Evolutionary conservation across 2,888 invertebrate species (phyloP).

Genomic region (Hemaris fuciformis): DNA sequence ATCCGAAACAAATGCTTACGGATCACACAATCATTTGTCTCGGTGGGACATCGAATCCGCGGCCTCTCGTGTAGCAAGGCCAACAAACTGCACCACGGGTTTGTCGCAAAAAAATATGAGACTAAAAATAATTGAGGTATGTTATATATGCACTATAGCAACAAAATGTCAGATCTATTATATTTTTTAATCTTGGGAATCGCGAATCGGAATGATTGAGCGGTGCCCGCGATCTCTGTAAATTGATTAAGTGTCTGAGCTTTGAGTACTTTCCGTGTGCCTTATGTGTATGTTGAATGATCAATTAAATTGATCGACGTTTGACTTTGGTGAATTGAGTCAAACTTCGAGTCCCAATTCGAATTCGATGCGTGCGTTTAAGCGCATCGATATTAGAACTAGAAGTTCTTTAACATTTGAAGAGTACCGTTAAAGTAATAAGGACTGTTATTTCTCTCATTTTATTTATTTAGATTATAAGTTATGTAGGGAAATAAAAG

Average conservation of each 20-base stretch:
- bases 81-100: background rate
- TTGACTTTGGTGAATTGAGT: conserved; percentile 46
- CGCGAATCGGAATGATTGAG: conserved; percentile 54
- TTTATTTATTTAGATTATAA: no score
- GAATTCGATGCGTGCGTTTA: conserved; percentile 41
- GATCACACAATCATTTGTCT: no score
- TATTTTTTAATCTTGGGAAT: conserved; percentile 25
- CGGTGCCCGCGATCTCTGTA: conserved; percentile 61
- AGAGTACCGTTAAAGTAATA: no score
- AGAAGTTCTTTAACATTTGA: background rate
- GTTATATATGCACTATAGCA: background rate
- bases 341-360: conserved; percentile 42
- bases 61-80: no score
- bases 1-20: no score
- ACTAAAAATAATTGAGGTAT: background rate
- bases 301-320: conserved; percentile 75
- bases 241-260: conserved; percentile 73
- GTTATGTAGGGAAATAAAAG: no score
- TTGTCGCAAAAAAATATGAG: background rate
- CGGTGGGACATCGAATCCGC: no score
- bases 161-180: conserved; percentile 5
- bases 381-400: background rate
- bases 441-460: no score
- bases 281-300: conserved; percentile 59
- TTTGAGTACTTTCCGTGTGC: conserved; percentile 66